phyloP scores from a whole-genome alignment of 2,113 vertebrate genomes.

The Prolemur simus region DNA sequence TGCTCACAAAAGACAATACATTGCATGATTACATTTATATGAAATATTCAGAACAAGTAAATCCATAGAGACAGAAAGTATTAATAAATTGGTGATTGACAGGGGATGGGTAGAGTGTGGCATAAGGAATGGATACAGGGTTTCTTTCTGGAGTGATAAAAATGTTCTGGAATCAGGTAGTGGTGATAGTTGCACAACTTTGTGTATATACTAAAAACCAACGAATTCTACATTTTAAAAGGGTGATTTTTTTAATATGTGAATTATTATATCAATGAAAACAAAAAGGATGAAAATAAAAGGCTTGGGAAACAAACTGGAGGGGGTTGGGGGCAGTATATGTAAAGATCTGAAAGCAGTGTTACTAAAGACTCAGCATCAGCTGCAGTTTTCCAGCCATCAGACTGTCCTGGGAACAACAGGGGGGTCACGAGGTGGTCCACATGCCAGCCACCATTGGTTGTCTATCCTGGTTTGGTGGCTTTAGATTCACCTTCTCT shows the following conservation, averaged over 20 bases:
- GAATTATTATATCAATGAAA: slow-evolving; percentile 2
- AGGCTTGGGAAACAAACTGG: not conserved
- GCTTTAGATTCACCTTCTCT: not conserved
- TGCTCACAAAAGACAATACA: not conserved
- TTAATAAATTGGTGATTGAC: not conserved
- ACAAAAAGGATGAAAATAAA: not conserved
- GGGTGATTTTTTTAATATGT: not conserved
- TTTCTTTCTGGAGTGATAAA: not conserved
- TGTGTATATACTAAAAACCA: not conserved
- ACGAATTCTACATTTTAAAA: not conserved
- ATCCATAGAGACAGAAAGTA: not conserved
- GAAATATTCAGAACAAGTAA: not conserved
- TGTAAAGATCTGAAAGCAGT: not conserved
- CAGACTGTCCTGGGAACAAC: not conserved
- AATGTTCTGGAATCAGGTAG: not conserved
- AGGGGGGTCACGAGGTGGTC: rapidly evolving
- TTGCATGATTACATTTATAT: not conserved
- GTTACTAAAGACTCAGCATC: not conserved
- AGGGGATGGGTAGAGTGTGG: not conserved
- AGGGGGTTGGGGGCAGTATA: not conserved
- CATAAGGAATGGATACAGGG: not conserved
- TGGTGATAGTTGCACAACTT: not conserved
- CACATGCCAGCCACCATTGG: too few relatives aligned
- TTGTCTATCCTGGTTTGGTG: not conserved
- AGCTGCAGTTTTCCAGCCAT: not conserved